phyloP scores from a whole-genome alignment of 2,113 vertebrate genomes.

The Mobula birostris region DNA sequence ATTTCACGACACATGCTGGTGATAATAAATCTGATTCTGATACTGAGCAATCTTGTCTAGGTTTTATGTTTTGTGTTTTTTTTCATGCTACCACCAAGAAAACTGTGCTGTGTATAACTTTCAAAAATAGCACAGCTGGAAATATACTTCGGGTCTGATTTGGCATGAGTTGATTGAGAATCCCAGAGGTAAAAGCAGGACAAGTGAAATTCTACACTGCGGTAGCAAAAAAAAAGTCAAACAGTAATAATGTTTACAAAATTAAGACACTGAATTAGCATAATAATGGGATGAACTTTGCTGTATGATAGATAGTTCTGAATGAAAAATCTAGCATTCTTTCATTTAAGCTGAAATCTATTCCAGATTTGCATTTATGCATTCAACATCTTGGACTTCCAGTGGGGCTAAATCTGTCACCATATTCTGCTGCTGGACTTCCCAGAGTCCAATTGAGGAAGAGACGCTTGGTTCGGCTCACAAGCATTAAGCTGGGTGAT shows the following conservation, averaged over 20 bases:
- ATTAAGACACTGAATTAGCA: neutral
- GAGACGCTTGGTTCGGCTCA: no score
- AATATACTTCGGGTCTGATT: neutral
- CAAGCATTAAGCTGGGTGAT: no score
- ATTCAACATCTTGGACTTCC: no score
- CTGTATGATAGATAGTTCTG: no score
- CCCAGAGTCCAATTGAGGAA: no score
- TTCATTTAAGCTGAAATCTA: no score
- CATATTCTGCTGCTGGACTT: no score
- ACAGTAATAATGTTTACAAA: neutral
- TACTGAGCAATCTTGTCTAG: neutral
- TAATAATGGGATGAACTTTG: neutral
- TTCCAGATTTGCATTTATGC: no score
- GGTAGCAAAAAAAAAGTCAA: neutral
- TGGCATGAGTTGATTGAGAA: neutral
- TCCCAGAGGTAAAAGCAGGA: neutral
- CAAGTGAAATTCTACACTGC: neutral
- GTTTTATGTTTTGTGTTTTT: neutral
- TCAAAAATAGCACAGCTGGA: neutral
- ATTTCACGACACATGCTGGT: no score
- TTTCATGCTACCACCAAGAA: neutral
- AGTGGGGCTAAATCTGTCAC: no score
- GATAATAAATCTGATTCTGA: no score
- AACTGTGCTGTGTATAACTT: neutral
- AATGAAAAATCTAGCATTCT: no score